These are phyloP conservation scores for Andinoacara biseriatus DNA, from an alignment of 2,113 vertebrate genomes.

Conservation along the genomic window DNA sequence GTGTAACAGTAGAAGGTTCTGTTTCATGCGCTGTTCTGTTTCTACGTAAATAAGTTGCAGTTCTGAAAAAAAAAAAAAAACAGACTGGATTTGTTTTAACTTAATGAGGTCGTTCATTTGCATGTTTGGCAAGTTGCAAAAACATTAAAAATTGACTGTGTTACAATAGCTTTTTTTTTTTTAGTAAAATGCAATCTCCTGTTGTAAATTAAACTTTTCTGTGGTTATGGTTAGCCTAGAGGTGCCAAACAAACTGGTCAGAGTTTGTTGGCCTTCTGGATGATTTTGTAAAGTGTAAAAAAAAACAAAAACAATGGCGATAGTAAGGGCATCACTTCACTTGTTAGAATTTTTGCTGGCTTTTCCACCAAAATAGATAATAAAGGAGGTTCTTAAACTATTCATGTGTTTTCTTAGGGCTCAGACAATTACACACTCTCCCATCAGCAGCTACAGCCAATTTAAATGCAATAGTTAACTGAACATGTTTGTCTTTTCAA, in stretches of 20 bases:
- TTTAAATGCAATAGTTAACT: neutral
- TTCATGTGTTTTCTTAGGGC: neutral
- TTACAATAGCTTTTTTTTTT: no score
- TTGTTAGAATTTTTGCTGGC: neutral
- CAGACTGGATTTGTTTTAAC: neutral
- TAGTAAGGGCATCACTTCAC: neutral
- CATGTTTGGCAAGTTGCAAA: neutral
- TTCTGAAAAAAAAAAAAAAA: rapidly evolving
- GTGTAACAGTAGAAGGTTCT: neutral
- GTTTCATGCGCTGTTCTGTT: rapidly evolving
- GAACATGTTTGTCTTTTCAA: neutral
- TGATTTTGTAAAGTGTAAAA: neutral
- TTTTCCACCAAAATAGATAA: neutral
- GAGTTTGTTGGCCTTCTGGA: neutral
- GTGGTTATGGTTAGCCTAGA: neutral
- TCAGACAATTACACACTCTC: neutral
- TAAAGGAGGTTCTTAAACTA: rapidly evolving
- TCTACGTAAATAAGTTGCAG: neutral
- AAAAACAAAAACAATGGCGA: rapidly evolving
- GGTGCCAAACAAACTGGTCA: neutral
- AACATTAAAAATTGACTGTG: neutral
- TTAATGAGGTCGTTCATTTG: neutral
- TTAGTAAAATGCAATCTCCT: neutral
- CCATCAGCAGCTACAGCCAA: neutral
- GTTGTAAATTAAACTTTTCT: neutral